Evolutionary conservation across 2,113 vertebrate species (phyloP).

Genomic region (Forbesichthys papilliferus): DNA sequence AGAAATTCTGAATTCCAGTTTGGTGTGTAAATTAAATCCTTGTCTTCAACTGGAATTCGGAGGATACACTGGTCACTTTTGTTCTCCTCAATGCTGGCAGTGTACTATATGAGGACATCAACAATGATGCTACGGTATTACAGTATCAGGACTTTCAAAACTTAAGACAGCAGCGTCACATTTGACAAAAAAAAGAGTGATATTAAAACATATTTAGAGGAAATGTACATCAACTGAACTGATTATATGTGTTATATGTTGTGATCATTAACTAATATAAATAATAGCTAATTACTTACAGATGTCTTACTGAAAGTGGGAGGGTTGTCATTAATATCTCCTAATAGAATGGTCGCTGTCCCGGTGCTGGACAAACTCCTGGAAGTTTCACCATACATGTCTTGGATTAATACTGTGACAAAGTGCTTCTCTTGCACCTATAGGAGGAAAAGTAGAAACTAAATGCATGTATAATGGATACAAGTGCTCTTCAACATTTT

Average conservation of each 20-base stretch:
- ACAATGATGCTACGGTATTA: too few species aligned
- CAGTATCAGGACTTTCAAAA: too few species aligned
- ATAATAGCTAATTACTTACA: slow-evolving; percentile 73
- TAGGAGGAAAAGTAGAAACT: slow-evolving; percentile 15
- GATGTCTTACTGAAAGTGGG: slow-evolving; percentile 76
- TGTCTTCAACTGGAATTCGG: slow-evolving; percentile 79
- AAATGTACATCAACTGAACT: too few species aligned
- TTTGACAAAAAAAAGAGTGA: too few species aligned
- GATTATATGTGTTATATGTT: too few species aligned
- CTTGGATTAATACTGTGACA: slow-evolving; percentile 77
- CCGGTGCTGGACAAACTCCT: slow-evolving; percentile 76
- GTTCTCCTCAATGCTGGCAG: slow-evolving; percentile 79
- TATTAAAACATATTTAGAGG: too few species aligned
- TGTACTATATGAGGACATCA: slow-evolving; percentile 70
- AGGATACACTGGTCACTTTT: slow-evolving; percentile 76
- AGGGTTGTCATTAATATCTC: slow-evolving; percentile 86
- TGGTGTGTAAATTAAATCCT: slow-evolving; percentile 76
- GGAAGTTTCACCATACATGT: slow-evolving; percentile 73
- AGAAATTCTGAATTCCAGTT: slow-evolving; percentile 80
- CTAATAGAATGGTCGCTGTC: slow-evolving; percentile 74
- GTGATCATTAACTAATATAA: too few species aligned
- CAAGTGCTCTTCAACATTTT: too few species aligned
- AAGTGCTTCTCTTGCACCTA: slow-evolving; percentile 72
- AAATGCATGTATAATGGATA: neutral
- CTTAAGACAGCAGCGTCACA: neutral